phyloP scores from a whole-genome alignment of 2,888 invertebrate species.

The Reticulitermes lucifugus region DNA sequence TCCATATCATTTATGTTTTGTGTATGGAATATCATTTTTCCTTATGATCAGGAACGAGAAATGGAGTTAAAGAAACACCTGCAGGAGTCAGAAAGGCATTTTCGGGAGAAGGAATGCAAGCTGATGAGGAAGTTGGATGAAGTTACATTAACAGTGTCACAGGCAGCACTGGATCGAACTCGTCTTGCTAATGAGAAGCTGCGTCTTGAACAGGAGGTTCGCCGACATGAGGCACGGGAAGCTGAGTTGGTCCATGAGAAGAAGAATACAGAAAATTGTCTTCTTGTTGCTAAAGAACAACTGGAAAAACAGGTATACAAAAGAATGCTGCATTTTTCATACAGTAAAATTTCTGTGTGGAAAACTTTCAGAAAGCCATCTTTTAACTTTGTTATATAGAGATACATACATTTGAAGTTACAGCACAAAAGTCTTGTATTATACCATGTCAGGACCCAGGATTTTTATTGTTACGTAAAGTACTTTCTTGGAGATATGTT shows the following conservation, averaged over 20 bases:
- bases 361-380: no score
- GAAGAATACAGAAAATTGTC: slow-evolving; percentile 27
- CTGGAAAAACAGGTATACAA: slow-evolving; percentile 60
- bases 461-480: no score
- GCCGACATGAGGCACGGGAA: slow-evolving; percentile 61
- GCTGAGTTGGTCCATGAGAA: slow-evolving; percentile 39
- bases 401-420: no score
- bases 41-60: slow-evolving; percentile 7
- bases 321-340: not conserved
- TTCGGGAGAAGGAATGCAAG: slow-evolving; percentile 57
- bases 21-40: not conserved
- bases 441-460: no score
- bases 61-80: slow-evolving; percentile 52
- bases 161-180: slow-evolving; percentile 79
- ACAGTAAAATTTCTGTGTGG: not conserved
- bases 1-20: not conserved
- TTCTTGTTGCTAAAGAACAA: slow-evolving; percentile 57
- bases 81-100: slow-evolving; percentile 54
- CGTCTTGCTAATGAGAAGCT: slow-evolving; percentile 78
- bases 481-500: no score
- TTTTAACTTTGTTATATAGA: no score
- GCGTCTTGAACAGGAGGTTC: slow-evolving; percentile 73
- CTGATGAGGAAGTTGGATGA: slow-evolving; percentile 72
- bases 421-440: no score
- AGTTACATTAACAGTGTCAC: slow-evolving; percentile 79